phyloP scores from a whole-genome alignment of 2,113 vertebrate species.

The human (Homo sapiens) region DNA sequence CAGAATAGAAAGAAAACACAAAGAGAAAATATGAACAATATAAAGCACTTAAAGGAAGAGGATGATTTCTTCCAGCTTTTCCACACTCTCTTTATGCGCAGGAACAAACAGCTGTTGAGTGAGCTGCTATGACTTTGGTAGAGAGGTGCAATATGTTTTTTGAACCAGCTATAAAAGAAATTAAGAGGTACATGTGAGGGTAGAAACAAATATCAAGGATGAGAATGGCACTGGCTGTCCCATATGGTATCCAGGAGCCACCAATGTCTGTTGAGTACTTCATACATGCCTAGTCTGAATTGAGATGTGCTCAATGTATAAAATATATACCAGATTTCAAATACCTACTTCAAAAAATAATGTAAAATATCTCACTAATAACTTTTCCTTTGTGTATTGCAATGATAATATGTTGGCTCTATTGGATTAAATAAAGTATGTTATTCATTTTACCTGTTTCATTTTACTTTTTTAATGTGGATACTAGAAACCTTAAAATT shows the following conservation, averaged over 20 bases:
- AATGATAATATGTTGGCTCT: neutral
- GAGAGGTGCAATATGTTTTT: neutral
- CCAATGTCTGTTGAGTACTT: neutral
- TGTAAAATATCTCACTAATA: neutral
- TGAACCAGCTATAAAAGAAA: neutral
- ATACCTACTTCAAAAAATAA: neutral
- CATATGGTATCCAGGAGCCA: neutral
- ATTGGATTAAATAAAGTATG: slow-evolving; percentile 35
- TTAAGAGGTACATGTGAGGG: neutral
- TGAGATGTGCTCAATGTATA: neutral
- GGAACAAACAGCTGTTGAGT: neutral
- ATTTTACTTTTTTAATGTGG: neutral
- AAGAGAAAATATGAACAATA: neutral
- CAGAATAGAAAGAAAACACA: neutral
- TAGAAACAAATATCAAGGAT: neutral
- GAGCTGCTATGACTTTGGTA: neutral
- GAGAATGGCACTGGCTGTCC: neutral
- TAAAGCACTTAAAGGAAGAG: neutral
- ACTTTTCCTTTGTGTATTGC: neutral
- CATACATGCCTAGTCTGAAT: neutral
- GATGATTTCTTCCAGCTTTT: neutral
- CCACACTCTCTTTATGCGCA: neutral
- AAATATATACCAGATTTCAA: neutral
- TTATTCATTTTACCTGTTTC: neutral
- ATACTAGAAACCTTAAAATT: neutral